phyloP scores from a whole-genome alignment of 2,113 vertebrate species.

The Dinomys branickii region DNA sequence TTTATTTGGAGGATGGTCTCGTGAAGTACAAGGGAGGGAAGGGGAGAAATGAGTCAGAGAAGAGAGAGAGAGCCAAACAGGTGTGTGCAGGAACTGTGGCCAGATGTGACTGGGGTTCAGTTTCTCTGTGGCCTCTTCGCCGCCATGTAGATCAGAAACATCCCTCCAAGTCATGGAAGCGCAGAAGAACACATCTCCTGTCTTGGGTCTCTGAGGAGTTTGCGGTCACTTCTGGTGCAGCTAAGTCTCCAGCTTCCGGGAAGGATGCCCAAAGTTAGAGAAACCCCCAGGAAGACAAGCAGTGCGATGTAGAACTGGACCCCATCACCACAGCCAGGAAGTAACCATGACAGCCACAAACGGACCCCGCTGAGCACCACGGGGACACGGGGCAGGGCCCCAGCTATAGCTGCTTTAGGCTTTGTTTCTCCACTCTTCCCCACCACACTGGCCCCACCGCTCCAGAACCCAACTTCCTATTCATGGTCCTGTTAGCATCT shows the following conservation, averaged over 20 bases:
- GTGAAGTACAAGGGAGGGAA: neutral
- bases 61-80: neutral
- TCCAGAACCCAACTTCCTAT: neutral
- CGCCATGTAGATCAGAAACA: neutral
- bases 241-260: neutral
- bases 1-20: neutral
- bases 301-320: neutral
- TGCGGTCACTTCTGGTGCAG: neutral
- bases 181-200: neutral
- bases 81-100: neutral
- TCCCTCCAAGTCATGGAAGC: neutral
- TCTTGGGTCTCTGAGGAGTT: neutral
- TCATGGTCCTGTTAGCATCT: neutral
- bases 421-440: neutral
- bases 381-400: accelerated
- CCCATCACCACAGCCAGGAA: neutral
- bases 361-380: neutral
- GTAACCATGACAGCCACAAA: neutral
- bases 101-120: neutral
- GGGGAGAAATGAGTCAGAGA: neutral
- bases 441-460: neutral
- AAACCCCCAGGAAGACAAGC: neutral
- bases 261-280: neutral
- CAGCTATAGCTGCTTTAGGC: accelerated
- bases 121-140: neutral